These are phyloP conservation scores for Planiliza haematocheilus DNA, from an alignment of 2,113 vertebrate genomes.

Conservation along the genomic window DNA sequence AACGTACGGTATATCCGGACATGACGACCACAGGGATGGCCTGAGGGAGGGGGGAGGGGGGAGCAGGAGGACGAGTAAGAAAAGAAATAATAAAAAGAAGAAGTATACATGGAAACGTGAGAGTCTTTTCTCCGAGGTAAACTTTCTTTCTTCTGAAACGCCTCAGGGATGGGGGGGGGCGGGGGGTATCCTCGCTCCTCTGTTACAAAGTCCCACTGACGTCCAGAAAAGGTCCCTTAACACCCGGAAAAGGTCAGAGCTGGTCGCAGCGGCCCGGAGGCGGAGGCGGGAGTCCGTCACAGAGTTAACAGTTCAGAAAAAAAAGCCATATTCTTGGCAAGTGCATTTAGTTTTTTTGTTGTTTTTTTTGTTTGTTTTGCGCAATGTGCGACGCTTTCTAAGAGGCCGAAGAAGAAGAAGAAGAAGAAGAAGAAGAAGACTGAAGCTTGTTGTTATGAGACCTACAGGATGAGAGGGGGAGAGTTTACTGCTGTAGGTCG, in stretches of 20 bases:
- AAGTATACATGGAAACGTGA: slow-evolving; percentile 80
- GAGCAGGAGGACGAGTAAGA: slow-evolving; percentile 73
- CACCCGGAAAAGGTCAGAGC: slow-evolving; percentile 39
- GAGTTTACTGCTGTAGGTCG: slow-evolving; percentile 67
- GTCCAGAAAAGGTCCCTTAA: slow-evolving; percentile 56
- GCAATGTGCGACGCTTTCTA: slow-evolving; percentile 88
- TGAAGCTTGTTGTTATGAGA: slow-evolving; percentile 99
- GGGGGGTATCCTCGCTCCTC: slow-evolving; percentile 47
- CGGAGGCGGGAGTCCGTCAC: slow-evolving; percentile 52
- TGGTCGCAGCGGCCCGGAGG: too few species aligned
- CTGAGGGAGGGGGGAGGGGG: slow-evolving; percentile 42
- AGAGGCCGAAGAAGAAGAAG: slow-evolving; percentile 91
- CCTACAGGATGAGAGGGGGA: slow-evolving; percentile 92
- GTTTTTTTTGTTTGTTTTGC: slow-evolving; percentile 45
- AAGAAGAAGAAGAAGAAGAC: slow-evolving; percentile 91
- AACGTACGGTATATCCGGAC: slow-evolving; percentile 67
- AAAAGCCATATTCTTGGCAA: slow-evolving; percentile 89
- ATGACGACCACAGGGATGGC: slow-evolving; percentile 56
- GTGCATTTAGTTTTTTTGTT: slow-evolving; percentile 61
- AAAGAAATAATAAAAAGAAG: slow-evolving; percentile 66
- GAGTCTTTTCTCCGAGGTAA: slow-evolving; percentile 80
- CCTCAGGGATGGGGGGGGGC: too few species aligned
- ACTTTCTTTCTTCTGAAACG: slow-evolving; percentile 66
- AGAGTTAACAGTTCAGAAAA: slow-evolving; percentile 84
- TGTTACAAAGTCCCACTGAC: slow-evolving; percentile 36